phyloP scores from a whole-genome alignment of 2,113 vertebrate species.

The Myrmecophaga tridactyla region DNA sequence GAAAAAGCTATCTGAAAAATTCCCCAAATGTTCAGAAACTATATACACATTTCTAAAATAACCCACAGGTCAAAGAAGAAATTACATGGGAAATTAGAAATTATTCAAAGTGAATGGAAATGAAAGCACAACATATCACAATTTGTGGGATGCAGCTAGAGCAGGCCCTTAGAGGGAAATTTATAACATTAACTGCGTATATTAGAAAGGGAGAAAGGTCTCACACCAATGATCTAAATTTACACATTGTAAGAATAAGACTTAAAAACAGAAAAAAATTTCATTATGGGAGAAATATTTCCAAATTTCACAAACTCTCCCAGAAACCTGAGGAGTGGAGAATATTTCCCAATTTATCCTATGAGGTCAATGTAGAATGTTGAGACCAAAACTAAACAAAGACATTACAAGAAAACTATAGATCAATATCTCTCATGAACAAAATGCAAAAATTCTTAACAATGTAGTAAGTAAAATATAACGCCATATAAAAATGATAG shows the following conservation, averaged over 20 bases:
- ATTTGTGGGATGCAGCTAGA: neutral
- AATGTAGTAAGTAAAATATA: neutral
- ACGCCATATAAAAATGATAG: neutral
- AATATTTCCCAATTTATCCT: no score
- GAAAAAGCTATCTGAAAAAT: neutral
- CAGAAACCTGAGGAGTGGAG: no score
- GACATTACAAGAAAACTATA: no score
- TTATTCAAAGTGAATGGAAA: no score
- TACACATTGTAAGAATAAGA: neutral
- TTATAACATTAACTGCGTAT: no score
- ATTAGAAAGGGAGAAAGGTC: no score
- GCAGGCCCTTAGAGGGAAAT: neutral
- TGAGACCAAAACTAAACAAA: no score
- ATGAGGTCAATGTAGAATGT: no score
- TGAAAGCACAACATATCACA: neutral
- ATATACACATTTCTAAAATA: neutral
- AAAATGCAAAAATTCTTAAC: neutral
- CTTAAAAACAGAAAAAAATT: neutral
- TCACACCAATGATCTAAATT: neutral
- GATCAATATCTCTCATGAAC: no score
- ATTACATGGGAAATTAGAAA: no score
- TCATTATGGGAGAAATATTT: neutral
- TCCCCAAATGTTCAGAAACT: neutral
- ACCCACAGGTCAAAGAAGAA: no score
- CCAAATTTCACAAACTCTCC: neutral